These are phyloP conservation scores for Melolontha melolontha DNA, from an alignment of 2,888 invertebrate species.

Conservation along the genomic window DNA sequence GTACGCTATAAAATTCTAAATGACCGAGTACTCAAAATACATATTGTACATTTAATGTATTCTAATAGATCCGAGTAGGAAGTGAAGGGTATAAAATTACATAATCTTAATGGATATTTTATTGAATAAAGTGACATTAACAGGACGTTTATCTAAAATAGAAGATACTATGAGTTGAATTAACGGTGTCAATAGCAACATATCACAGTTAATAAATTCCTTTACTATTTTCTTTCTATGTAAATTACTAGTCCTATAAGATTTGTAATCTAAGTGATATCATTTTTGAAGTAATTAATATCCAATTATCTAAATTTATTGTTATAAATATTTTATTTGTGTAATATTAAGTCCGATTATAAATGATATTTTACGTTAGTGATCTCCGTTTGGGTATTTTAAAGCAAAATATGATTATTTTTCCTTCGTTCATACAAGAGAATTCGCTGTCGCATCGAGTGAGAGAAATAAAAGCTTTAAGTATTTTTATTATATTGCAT, in stretches of 20 bases:
- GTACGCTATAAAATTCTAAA: constrained; percentile 7
- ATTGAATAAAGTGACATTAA: constrained; percentile 38
- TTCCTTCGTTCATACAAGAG: not conserved
- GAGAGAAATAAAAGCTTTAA: constrained; percentile 18
- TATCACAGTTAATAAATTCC: constrained; percentile 17
- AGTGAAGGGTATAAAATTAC: constrained; percentile 42
- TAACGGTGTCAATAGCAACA: constrained; percentile 13
- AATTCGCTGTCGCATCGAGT: constrained; percentile 14
- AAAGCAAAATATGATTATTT: not conserved
- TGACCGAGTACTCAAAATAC: constrained; percentile 14
- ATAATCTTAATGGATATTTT: constrained; percentile 47
- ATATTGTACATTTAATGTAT: constrained; percentile 15
- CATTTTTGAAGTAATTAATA: constrained; percentile 1
- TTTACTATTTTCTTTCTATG: constrained; percentile 3
- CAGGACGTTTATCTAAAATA: constrained; percentile 26
- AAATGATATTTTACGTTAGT: not conserved
- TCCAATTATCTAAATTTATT: constrained; percentile 2
- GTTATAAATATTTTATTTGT: too few relatives aligned
- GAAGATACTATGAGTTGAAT: constrained; percentile 20
- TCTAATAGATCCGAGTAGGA: constrained; percentile 19
- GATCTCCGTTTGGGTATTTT: not conserved
- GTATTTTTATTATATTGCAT: constrained; percentile 36
- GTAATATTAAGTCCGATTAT: too few relatives aligned
- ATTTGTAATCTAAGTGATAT: not conserved
- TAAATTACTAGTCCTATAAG: not conserved